Conservation (phyloP, 2,888 invertebrate genomes). For the Tipula confusa region DNA sequence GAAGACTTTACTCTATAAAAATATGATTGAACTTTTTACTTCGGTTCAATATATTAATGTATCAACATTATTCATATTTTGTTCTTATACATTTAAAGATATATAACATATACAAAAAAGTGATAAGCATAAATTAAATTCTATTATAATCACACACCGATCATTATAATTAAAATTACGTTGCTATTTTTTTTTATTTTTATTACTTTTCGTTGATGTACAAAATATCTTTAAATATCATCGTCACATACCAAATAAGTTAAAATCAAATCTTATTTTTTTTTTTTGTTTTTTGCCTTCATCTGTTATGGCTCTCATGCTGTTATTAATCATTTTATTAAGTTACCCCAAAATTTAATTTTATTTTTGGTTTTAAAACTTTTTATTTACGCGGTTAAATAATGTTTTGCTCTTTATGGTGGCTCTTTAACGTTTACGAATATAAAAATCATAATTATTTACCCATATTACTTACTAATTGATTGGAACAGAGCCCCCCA, state of each 20-base stretch:
- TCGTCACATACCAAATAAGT: slow-evolving; percentile 21
- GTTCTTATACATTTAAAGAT: neutral
- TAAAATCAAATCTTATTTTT: neutral
- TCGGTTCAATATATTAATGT: neutral
- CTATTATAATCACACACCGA: neutral
- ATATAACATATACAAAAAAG: neutral
- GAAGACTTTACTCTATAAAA: neutral
- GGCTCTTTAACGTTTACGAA: neutral
- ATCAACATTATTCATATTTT: neutral
- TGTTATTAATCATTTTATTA: slow-evolving; percentile 16
- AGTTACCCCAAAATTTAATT: neutral
- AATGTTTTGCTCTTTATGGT: too few species aligned
- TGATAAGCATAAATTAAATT: slow-evolving; percentile 25
- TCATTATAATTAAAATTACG: slow-evolving; percentile 12
- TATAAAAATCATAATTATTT: neutral
- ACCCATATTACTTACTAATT: neutral
- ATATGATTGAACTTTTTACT: neutral
- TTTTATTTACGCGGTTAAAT: neutral
- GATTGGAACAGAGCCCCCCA: too few species aligned
- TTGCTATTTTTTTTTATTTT: neutral
- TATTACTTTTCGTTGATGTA: too few species aligned
- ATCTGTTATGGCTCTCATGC: neutral
- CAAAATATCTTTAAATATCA: neutral
- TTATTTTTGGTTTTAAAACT: neutral
- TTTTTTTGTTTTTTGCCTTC: neutral